Conservation (phyloP, 2,113 vertebrate species). For the Ameiurus melas region DNA sequence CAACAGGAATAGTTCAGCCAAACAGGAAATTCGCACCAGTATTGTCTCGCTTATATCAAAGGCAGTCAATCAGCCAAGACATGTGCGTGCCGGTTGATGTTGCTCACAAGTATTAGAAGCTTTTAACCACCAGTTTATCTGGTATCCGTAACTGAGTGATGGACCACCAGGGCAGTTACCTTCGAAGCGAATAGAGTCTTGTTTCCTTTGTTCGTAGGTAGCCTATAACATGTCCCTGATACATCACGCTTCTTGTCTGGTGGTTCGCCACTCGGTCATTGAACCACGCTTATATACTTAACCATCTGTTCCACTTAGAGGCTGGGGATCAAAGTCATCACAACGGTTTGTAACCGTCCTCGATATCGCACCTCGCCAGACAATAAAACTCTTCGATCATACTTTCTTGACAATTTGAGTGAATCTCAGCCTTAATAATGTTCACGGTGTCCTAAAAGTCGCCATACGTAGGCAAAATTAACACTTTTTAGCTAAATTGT, state of each 20-base stretch:
- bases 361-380: background rate
- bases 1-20: background rate
- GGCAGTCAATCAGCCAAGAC: background rate
- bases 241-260: background rate
- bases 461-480: too few relatives aligned
- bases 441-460: background rate
- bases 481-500: too few relatives aligned
- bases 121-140: background rate
- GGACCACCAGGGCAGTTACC: background rate
- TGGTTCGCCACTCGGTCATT: background rate
- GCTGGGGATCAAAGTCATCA: background rate
- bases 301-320: background rate
- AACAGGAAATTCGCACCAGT: background rate
- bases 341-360: background rate
- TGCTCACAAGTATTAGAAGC: background rate
- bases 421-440: background rate
- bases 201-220: background rate
- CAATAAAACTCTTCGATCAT: background rate
- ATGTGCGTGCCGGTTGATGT: background rate
- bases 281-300: background rate
- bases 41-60: background rate
- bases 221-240: background rate
- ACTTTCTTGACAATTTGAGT: background rate
- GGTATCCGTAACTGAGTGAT: background rate
- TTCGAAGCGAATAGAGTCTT: background rate